These are phyloP conservation scores for Odocoileus virginianus DNA, from an alignment of 2,113 vertebrate species.

Conservation along the genomic window DNA sequence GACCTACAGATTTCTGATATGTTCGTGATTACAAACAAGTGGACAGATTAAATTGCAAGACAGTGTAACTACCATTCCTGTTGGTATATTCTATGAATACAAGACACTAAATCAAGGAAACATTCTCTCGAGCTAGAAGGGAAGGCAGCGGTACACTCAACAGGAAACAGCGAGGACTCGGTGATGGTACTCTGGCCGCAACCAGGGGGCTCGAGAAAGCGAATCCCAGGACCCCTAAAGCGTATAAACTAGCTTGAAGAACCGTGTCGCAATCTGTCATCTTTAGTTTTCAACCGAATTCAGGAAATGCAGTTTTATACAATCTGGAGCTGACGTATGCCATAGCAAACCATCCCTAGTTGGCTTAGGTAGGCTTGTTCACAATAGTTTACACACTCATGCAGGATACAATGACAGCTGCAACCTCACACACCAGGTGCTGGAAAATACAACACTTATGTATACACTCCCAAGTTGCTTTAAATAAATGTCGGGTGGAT, in stretches of 20 bases:
- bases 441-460: constrained; percentile 54
- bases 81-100: constrained; percentile 61
- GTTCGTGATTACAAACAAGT: constrained; percentile 66
- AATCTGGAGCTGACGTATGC: constrained; percentile 36
- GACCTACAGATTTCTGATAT: constrained; percentile 56
- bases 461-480: constrained; percentile 57
- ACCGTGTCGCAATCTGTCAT: constrained; percentile 69
- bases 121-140: constrained; percentile 40
- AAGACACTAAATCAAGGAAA: constrained; percentile 51
- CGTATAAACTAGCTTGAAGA: not conserved
- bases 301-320: constrained; percentile 72
- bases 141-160: constrained; percentile 54
- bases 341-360: constrained; percentile 41
- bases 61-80: constrained; percentile 78
- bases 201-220: constrained; percentile 18
- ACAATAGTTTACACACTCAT: constrained; percentile 66
- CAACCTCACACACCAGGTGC: constrained; percentile 53
- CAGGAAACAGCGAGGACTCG: not conserved
- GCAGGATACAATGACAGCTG: constrained; percentile 67
- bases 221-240: constrained; percentile 27
- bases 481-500: constrained; percentile 71
- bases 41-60: constrained; percentile 66
- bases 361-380: constrained; percentile 33
- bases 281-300: constrained; percentile 59
- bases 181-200: constrained; percentile 5